Conservation (phyloP, 2,888 invertebrate species). For the Leptopterna dolabrata region DNA sequence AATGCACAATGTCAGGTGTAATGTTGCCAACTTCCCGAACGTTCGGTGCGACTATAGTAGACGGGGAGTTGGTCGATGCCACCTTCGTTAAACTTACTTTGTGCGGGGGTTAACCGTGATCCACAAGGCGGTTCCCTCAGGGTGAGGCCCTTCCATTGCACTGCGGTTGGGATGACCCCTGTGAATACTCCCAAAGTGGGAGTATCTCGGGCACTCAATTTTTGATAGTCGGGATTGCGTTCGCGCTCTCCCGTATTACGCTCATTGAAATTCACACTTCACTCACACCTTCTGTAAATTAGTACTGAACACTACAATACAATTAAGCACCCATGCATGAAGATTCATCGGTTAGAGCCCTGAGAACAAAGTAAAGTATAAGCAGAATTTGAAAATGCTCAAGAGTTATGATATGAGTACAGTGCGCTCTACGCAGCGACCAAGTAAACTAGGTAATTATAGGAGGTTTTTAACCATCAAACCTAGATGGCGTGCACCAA, state of each 20-base stretch:
- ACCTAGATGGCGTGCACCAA: too few species aligned
- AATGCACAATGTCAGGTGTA: not conserved
- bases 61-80: not conserved
- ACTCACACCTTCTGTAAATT: too few species aligned
- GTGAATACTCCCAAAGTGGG: slow-evolving; percentile 51
- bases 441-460: too few species aligned
- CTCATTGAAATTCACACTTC: too few species aligned
- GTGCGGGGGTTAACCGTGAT: slow-evolving; percentile 52
- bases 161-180: slow-evolving; percentile 29
- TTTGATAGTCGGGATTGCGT: slow-evolving; percentile 55
- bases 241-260: slow-evolving; percentile 42
- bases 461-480: too few species aligned
- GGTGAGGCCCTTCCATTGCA: slow-evolving; percentile 46
- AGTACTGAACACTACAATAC: too few species aligned
- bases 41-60: not conserved
- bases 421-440: too few species aligned
- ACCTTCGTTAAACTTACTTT: slow-evolving; percentile 28
- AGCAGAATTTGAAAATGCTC: too few species aligned
- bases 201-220: slow-evolving; percentile 46
- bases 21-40: not conserved
- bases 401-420: too few species aligned
- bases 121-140: slow-evolving; percentile 49
- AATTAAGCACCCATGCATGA: too few species aligned
- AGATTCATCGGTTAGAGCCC: too few species aligned
- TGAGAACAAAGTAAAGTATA: too few species aligned